Evolutionary conservation across 2,888 invertebrate species (phyloP), one percentile per base, ranked within the genome.

Genomic region (Mythimna pallens): DNA sequence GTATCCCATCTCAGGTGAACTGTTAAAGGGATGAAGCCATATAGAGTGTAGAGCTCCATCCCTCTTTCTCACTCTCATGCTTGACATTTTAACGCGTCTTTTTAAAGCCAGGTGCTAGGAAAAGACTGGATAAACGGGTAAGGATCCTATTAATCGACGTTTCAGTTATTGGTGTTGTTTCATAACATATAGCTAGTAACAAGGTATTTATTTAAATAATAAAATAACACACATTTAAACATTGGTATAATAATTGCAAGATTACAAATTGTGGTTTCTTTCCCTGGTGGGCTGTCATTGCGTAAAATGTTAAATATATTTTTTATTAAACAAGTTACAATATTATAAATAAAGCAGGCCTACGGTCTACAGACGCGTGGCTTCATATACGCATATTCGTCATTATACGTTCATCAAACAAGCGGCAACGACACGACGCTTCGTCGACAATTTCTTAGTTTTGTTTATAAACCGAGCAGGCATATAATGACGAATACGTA

Each of bases 171-270:
- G 5, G 7, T 8, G 7, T 8, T 17, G 12, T 20, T n/a, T 50
- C 5, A 63, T 47, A 9, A 36, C 2, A 68, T 65, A 52, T 25
- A 0, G 1, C 3, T 50, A 14, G 17, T 14, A 52, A 54, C 36
- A 50, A 70, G 47, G 14, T 50, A 30, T 73, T 65, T 65, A 43
- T 61, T 73, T 2, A 69, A 78, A 78, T 54, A 70, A 77, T 14
- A 47, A 65, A 47, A 25, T 12, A 34, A 61, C 14, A 70, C 6
- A 22, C 17, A 40, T 54, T 61, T 12, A 50, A 61, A 78, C 25
- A 54, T 30, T 78, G 25, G 22, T 78, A 9, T 71, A 78, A 50
- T 47, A 30, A 30, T 54, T 61, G 54, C 20, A 62, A 55, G 9
- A 79, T 72, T 62, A 79, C 61, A 79, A 22, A 50, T 55, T 30